These are phyloP conservation scores for Hormaphis cornu DNA, from an alignment of 1,140 invertebrate genomes.

Conservation along the genomic window DNA sequence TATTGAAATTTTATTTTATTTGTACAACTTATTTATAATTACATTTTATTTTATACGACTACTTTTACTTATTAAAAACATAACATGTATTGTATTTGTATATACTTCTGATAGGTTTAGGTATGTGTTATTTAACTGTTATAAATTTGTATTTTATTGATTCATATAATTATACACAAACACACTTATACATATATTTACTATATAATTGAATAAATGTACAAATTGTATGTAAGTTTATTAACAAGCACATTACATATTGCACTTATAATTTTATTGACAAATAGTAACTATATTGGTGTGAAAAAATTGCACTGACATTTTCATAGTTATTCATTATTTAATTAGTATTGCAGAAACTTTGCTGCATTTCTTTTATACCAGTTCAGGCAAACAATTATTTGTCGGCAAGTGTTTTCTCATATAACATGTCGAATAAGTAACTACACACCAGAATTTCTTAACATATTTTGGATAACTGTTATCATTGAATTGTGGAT, in stretches of 20 bases:
- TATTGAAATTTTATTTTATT: background rate
- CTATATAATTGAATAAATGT: slow-evolving; percentile 8
- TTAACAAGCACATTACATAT: background rate
- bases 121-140: slow-evolving; percentile 18
- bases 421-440: too few species aligned
- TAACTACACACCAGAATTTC: too few species aligned
- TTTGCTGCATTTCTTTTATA: too few species aligned
- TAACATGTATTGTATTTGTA: background rate
- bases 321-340: too few species aligned
- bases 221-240: background rate
- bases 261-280: background rate
- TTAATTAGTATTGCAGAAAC: too few species aligned
- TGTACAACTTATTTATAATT: background rate
- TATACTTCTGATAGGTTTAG: too few species aligned
- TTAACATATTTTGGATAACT: too few species aligned
- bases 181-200: too few species aligned
- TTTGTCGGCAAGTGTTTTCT: too few species aligned
- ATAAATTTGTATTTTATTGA: slow-evolving; percentile 24
- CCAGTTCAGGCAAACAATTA: too few species aligned
- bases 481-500: too few species aligned
- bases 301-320: background rate
- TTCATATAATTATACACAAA: too few species aligned
- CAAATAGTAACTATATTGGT: background rate
- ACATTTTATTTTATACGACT: background rate
- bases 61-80: background rate